Conservation (phyloP, 2,888 invertebrate species). For the Dicranocentrus wangi region DNA sequence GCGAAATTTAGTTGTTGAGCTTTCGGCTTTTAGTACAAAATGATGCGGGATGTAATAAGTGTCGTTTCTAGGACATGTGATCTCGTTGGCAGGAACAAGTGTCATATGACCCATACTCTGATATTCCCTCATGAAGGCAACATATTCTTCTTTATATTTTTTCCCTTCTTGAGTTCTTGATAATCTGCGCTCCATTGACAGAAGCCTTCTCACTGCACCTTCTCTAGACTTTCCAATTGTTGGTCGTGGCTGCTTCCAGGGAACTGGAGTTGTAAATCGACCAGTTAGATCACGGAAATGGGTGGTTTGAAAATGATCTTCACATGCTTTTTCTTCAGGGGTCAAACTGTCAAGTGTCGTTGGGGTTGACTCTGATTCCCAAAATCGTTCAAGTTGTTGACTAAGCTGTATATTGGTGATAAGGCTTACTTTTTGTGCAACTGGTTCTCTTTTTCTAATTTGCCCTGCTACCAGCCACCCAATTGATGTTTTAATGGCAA, state of each 20-base stretch:
- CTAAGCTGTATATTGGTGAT: constrained; percentile 12
- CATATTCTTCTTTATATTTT: constrained; percentile 46
- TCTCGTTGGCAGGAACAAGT: constrained; percentile 38
- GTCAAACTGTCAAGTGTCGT: not conserved
- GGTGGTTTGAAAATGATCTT: constrained; percentile 20
- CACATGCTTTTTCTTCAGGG: constrained; percentile 37
- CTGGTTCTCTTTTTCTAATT: not conserved
- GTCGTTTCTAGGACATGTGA: not conserved
- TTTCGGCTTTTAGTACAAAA: constrained; percentile 70
- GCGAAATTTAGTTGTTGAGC: constrained; percentile 73
- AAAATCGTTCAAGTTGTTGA: constrained; percentile 30
- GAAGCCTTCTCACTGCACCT: not conserved
- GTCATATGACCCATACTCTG: constrained; percentile 68
- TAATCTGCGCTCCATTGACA: not conserved
- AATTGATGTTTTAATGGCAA: constrained; percentile 28
- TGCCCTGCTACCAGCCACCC: constrained; percentile 58
- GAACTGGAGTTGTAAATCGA: not conserved
- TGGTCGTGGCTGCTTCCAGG: not conserved
- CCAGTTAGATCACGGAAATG: not conserved
- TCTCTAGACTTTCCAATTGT: constrained; percentile 11
- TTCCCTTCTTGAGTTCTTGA: not conserved
- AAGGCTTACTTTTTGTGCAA: not conserved
- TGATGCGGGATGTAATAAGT: constrained; percentile 73
- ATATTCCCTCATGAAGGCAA: constrained; percentile 68
- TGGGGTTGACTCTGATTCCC: constrained; percentile 38